phyloP scores from a whole-genome alignment of 2,113 vertebrate genomes.

The Proteles cristata region DNA sequence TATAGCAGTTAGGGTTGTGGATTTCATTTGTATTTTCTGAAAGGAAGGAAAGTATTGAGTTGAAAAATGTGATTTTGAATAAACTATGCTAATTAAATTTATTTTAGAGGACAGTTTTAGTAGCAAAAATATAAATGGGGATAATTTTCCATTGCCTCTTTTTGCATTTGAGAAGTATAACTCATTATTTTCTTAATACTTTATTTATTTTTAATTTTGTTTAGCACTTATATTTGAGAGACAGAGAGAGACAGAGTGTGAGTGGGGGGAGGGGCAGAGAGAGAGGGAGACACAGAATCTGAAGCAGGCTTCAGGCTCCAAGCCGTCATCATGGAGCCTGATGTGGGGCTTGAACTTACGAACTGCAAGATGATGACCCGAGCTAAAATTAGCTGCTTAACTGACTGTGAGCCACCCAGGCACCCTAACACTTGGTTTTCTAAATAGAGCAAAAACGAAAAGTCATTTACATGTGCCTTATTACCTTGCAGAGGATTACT shows the following conservation, averaged over 20 bases:
- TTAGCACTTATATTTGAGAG: too few relatives aligned
- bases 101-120: conserved; percentile 62
- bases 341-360: too few relatives aligned
- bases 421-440: conserved; percentile 16
- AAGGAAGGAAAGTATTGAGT: conserved; percentile 51
- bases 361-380: too few relatives aligned
- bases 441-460: conserved; percentile 63
- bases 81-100: conserved; percentile 60
- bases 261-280: too few relatives aligned
- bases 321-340: too few relatives aligned
- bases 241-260: too few relatives aligned
- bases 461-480: conserved; percentile 13
- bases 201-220: neutral
- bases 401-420: too few relatives aligned
- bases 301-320: too few relatives aligned
- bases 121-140: neutral
- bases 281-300: too few relatives aligned
- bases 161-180: neutral
- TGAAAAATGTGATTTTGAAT: conserved; percentile 42
- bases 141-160: conserved; percentile 11
- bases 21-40: conserved; percentile 67
- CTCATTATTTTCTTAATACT: neutral
- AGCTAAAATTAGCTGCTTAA: too few relatives aligned
- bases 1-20: conserved; percentile 35
- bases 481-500: conserved; percentile 69